A percentile compares a stretch with the other conserved stretches of the same genome.
phyloP scores from a whole-genome alignment of 1,140 invertebrate species.

The Lanistes nyassanus region DNA sequence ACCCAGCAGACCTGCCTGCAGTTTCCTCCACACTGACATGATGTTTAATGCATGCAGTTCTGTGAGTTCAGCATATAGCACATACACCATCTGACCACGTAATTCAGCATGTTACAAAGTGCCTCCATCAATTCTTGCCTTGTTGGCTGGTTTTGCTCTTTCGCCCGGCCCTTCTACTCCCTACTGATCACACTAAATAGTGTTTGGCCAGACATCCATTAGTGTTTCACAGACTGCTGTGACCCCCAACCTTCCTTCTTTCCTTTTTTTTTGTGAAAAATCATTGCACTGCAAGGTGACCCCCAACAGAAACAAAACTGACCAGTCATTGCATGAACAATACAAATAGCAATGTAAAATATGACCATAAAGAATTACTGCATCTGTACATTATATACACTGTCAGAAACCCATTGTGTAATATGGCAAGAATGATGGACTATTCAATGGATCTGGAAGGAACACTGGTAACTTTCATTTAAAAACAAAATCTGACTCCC shows the following conservation, averaged over 20 bases:
- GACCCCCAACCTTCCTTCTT: background rate
- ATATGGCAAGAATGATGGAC: conserved; percentile 7
- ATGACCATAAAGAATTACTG: too few species aligned
- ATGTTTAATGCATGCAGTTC: too few species aligned
- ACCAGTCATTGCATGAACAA: background rate
- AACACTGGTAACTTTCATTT: background rate
- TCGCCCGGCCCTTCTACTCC: too few species aligned
- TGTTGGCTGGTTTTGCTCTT: too few species aligned
- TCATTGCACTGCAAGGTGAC: background rate
- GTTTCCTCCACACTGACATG: too few species aligned
- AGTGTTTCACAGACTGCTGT: background rate
- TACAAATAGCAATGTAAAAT: background rate
- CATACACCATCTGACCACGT: too few species aligned
- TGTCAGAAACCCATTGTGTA: background rate
- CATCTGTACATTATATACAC: conserved; percentile 3
- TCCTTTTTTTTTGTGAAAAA: background rate
- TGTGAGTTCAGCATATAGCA: too few species aligned
- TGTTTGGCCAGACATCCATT: too few species aligned
- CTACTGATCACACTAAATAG: too few species aligned
- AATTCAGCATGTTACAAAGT: too few species aligned
- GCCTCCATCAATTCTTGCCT: too few species aligned
- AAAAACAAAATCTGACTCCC: background rate
- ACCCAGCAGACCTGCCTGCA: too few species aligned
- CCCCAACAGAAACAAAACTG: background rate
- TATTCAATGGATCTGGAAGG: conserved; percentile 7